phyloP scores from a whole-genome alignment of 2,797 vertebrate genomes.

The Buphagus erythrorhynchus region DNA sequence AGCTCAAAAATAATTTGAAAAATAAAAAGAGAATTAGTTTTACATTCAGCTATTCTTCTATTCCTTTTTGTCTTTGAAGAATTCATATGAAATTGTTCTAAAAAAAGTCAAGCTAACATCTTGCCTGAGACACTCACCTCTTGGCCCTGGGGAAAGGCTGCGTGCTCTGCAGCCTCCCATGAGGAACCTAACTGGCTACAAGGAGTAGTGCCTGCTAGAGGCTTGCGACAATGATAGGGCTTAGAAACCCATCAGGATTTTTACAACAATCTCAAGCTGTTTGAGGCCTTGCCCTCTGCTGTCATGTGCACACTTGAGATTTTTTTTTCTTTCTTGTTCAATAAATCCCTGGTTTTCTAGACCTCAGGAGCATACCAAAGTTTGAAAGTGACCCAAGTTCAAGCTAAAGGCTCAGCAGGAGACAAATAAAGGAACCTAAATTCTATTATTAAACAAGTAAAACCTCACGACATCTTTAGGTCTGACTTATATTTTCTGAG shows the following conservation, averaged over 20 bases:
- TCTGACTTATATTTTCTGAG: slow-evolving; percentile 33
- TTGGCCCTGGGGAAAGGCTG: not conserved
- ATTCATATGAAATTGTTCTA: not conserved
- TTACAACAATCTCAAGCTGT: slow-evolving; percentile 56
- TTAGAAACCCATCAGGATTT: slow-evolving; percentile 54
- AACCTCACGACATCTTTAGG: not conserved
- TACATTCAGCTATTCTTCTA: not conserved
- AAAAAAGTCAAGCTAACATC: not conserved
- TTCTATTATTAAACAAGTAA: slow-evolving; percentile 52
- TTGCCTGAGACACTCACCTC: not conserved
- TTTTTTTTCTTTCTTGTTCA: slow-evolving; percentile 45
- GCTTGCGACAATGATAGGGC: not conserved
- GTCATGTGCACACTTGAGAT: slow-evolving; percentile 34
- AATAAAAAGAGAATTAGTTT: not conserved
- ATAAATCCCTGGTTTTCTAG: slow-evolving; percentile 44
- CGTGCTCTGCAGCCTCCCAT: not conserved
- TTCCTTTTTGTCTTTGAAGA: not conserved
- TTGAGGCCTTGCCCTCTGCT: slow-evolving; percentile 55
- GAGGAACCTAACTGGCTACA: not conserved
- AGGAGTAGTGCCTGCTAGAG: not conserved
- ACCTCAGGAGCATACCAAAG: slow-evolving; percentile 10
- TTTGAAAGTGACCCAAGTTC: slow-evolving; percentile 60
- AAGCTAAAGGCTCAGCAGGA: slow-evolving; percentile 58
- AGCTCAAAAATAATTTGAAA: not conserved
- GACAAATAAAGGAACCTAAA: slow-evolving; percentile 45